Evolutionary conservation across 2,797 vertebrate genomes (phyloP).

Genomic region (Nasua narica): DNA sequence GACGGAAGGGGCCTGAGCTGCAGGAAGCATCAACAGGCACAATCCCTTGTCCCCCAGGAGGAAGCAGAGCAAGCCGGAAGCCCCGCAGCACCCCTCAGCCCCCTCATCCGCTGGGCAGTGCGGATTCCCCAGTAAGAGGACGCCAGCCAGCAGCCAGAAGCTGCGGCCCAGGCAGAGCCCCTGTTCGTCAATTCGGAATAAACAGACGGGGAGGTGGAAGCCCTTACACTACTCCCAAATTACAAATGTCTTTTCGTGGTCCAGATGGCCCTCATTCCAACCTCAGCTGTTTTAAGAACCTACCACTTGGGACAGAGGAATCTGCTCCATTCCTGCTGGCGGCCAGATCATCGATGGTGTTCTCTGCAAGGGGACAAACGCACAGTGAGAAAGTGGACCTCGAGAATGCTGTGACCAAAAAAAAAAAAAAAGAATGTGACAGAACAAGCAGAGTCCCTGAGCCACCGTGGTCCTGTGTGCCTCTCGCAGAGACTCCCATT

Average conservation of each 20-base stretch:
- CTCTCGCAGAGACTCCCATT: neutral
- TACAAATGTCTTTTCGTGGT: neutral
- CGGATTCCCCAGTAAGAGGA: too few relatives aligned
- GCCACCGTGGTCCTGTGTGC: fast-evolving
- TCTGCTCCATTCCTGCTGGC: neutral
- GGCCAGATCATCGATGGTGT: neutral
- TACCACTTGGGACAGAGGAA: constrained; percentile 60
- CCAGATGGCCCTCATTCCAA: neutral
- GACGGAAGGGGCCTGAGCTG: neutral
- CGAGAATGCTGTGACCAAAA: neutral
- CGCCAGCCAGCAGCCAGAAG: neutral
- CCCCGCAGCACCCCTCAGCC: neutral
- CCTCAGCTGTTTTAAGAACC: constrained; percentile 11
- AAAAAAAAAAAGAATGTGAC: too few relatives aligned
- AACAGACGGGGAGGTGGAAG: neutral
- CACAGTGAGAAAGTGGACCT: neutral
- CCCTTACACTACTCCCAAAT: neutral
- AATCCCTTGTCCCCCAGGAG: neutral
- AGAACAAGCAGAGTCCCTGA: too few relatives aligned
- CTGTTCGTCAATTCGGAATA: neutral
- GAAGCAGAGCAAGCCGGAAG: neutral
- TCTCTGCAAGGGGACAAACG: constrained; percentile 48
- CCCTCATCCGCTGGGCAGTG: neutral
- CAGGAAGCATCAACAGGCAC: neutral
- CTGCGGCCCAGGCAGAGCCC: neutral